Conservation (phyloP, 2,113 vertebrate species). For the Dicentrarchus labrax region DNA sequence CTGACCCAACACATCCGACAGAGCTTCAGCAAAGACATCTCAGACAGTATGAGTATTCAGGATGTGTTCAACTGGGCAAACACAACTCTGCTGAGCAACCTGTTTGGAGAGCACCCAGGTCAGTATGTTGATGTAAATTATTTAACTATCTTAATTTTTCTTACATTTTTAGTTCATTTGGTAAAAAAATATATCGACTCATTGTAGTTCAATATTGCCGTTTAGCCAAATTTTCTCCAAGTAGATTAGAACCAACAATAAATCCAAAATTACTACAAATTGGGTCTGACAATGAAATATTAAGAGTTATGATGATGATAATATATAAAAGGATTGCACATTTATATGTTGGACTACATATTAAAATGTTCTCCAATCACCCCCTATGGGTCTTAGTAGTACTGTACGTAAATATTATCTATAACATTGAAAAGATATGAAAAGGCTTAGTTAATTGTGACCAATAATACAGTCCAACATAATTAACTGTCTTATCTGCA, state of each 20-base stretch:
- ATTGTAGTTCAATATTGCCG: not conserved
- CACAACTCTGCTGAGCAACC: constrained; percentile 88
- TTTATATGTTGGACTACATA: not conserved
- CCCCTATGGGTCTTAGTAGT: not conserved
- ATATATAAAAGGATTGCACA: not conserved
- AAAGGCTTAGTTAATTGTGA: too few relatives aligned
- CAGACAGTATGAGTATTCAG: constrained; percentile 84
- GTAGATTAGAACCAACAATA: not conserved
- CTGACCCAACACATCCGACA: constrained; percentile 91
- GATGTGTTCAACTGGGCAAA: constrained; percentile 93
- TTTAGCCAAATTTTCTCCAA: not conserved
- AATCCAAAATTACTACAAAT: not conserved
- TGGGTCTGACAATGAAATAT: not conserved
- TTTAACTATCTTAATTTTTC: not conserved
- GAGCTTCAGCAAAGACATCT: constrained; percentile 89
- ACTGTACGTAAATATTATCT: not conserved
- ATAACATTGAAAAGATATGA: too few relatives aligned
- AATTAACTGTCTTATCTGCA: too few relatives aligned
- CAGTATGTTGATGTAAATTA: not conserved
- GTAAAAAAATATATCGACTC: not conserved
- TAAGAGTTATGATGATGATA: too few relatives aligned
- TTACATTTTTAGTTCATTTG: not conserved
- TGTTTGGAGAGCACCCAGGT: constrained; percentile 92
- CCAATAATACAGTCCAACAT: too few relatives aligned
- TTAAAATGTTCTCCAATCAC: not conserved